Conservation (phyloP, 2,113 vertebrate genomes). For the Dromas ardeola region DNA sequence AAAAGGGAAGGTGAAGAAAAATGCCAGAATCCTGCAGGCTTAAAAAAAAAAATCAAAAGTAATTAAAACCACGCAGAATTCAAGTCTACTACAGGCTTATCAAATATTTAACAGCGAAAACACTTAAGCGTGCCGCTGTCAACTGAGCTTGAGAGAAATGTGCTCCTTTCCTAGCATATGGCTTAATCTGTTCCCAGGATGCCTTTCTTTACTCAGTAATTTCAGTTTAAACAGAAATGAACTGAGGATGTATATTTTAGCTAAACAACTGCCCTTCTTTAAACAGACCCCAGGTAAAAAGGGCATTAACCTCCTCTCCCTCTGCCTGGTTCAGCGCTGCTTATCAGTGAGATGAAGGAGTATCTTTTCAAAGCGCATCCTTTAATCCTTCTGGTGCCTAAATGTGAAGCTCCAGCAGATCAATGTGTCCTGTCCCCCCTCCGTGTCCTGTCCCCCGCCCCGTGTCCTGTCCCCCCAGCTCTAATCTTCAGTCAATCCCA, state of each 20-base stretch:
- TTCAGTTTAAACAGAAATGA: constrained; percentile 44
- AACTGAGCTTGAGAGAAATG: constrained; percentile 2
- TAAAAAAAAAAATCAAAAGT: constrained; percentile 16
- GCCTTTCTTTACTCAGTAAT: constrained; percentile 3
- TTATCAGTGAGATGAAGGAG: not conserved
- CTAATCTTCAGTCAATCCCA: not conserved
- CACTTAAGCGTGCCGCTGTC: not conserved
- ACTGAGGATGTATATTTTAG: constrained; percentile 14
- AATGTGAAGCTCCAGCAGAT: not conserved
- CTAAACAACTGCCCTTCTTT: not conserved
- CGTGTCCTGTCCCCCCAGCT: rapidly evolving
- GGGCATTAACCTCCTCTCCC: not conserved
- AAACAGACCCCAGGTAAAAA: not conserved
- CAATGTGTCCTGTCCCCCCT: rapidly evolving
- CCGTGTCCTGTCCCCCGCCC: rapidly evolving
- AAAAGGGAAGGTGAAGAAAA: not conserved
- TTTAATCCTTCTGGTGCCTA: constrained; percentile 17
- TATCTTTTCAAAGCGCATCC: not conserved
- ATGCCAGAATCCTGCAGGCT: not conserved
- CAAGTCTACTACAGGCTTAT: constrained; percentile 9
- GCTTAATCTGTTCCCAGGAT: constrained; percentile 35
- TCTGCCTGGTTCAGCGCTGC: not conserved
- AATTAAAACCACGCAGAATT: not conserved
- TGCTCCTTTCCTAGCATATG: not conserved
- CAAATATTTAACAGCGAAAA: constrained; percentile 39